Evolutionary conservation across 2,797 vertebrate genomes (phyloP).

Genomic region (Varecia variegata): DNA sequence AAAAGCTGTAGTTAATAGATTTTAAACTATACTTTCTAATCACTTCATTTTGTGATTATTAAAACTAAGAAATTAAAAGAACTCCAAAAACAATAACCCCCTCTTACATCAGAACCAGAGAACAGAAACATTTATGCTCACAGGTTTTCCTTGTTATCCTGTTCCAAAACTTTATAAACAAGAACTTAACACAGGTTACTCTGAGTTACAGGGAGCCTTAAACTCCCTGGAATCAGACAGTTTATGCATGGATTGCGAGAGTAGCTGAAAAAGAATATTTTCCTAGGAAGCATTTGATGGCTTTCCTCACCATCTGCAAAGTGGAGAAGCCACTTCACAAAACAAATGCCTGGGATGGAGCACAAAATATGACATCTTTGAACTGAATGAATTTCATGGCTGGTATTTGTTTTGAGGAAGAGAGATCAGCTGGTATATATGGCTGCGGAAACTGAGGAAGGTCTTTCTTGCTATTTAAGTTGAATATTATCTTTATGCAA

Average conservation of each 20-base stretch:
- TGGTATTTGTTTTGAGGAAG: not conserved
- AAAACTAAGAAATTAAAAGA: not conserved
- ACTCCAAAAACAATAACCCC: not conserved
- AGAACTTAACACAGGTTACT: not conserved
- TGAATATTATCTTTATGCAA: not conserved
- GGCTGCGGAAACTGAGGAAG: not conserved
- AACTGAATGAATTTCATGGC: not conserved
- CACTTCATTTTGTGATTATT: constrained; percentile 25
- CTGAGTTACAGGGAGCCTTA: not conserved
- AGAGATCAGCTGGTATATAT: not conserved
- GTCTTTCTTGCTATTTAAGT: not conserved
- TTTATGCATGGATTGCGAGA: not conserved
- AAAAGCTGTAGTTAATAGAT: not conserved
- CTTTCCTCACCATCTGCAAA: not conserved
- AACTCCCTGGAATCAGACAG: not conserved
- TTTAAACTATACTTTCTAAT: not conserved
- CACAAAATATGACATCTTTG: not conserved
- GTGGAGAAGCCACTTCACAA: not conserved
- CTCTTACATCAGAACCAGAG: not conserved
- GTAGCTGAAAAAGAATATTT: not conserved
- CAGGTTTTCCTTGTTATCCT: not conserved
- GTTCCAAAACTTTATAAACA: not conserved
- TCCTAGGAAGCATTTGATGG: not conserved
- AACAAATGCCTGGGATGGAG: not conserved
- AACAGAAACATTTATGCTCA: not conserved